Evolutionary conservation across 2,797 vertebrate genomes (phyloP).

Genomic region (Poecile montanus): DNA sequence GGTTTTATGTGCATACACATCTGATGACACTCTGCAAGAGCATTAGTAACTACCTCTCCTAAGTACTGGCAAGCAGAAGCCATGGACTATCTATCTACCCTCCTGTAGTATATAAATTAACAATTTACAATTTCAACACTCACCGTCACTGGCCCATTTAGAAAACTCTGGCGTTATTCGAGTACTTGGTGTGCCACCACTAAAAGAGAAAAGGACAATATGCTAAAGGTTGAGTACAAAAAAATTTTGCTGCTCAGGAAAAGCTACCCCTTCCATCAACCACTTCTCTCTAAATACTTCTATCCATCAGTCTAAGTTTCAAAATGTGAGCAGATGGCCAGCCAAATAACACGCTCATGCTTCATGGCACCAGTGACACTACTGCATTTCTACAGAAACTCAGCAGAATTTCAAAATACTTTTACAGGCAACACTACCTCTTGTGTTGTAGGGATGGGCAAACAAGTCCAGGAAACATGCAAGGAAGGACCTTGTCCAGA

Average conservation of each 20-base stretch:
- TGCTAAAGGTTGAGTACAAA: not conserved
- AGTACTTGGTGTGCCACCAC: conserved; percentile 94
- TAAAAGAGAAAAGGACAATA: conserved; percentile 64
- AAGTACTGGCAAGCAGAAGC: not conserved
- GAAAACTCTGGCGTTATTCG: conserved; percentile 98
- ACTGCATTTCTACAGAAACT: not conserved
- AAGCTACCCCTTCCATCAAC: not conserved
- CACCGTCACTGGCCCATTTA: conserved; percentile 97
- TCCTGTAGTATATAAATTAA: not conserved
- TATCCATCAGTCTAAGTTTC: not conserved
- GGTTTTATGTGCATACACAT: not conserved
- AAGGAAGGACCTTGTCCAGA: not conserved
- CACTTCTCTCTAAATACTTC: not conserved
- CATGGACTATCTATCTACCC: not conserved
- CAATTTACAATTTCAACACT: conserved; percentile 64
- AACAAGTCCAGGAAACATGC: not conserved
- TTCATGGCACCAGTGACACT: not conserved
- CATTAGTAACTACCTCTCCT: not conserved
- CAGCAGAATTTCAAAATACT: not conserved
- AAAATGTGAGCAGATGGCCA: not conserved
- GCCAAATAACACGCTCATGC: not conserved
- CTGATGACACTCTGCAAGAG: not conserved
- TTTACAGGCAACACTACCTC: not conserved
- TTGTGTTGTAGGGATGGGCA: not conserved
- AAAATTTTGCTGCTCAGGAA: not conserved